Percentiles rank a stretch among this genome's conserved stretches.
Evolutionary conservation across 1,140 invertebrate genomes (phyloP).

Genomic region (Panulirus ornatus): DNA sequence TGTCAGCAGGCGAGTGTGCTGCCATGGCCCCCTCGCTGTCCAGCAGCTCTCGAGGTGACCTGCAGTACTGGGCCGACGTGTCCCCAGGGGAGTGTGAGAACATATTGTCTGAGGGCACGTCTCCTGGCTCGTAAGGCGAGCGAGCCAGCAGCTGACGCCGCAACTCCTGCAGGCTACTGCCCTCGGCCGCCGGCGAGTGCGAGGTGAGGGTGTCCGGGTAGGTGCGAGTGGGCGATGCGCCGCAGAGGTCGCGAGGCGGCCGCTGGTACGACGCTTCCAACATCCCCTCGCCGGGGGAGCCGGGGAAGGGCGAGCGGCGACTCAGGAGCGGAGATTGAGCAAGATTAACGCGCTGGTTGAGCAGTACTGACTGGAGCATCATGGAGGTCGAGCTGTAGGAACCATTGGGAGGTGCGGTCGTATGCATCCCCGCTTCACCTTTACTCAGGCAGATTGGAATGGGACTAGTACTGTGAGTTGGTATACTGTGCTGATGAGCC

Average conservation of each 20-base stretch:
- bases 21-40: slow-evolving; percentile 11
- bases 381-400: slow-evolving; percentile 26
- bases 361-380: slow-evolving; percentile 56
- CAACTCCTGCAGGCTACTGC: slow-evolving; percentile 43
- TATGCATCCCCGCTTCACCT: slow-evolving; percentile 24
- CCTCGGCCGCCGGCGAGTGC: slow-evolving; percentile 43
- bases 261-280: slow-evolving; percentile 27
- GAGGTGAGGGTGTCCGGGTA: slow-evolving; percentile 30
- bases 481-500: neutral
- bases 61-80: slow-evolving; percentile 66
- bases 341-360: slow-evolving; percentile 27
- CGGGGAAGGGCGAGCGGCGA: slow-evolving; percentile 22
- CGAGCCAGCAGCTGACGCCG: slow-evolving; percentile 55
- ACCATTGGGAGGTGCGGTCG: slow-evolving; percentile 11
- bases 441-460: slow-evolving; percentile 43
- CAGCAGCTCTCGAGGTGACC: slow-evolving; percentile 56
- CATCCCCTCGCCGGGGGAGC: slow-evolving; percentile 37
- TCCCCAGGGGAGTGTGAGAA: slow-evolving; percentile 71
- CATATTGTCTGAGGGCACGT: slow-evolving; percentile 62
- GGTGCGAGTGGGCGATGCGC: neutral
- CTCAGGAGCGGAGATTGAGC: slow-evolving; percentile 44
- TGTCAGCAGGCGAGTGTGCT: slow-evolving; percentile 46
- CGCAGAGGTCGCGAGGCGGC: neutral
- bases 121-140: slow-evolving; percentile 65
- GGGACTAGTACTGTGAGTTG: slow-evolving; percentile 55